Percentiles rank a stretch among this genome's conserved stretches.
phyloP scores from a whole-genome alignment of 2,113 vertebrate species.

The Eleginops maclovinus region DNA sequence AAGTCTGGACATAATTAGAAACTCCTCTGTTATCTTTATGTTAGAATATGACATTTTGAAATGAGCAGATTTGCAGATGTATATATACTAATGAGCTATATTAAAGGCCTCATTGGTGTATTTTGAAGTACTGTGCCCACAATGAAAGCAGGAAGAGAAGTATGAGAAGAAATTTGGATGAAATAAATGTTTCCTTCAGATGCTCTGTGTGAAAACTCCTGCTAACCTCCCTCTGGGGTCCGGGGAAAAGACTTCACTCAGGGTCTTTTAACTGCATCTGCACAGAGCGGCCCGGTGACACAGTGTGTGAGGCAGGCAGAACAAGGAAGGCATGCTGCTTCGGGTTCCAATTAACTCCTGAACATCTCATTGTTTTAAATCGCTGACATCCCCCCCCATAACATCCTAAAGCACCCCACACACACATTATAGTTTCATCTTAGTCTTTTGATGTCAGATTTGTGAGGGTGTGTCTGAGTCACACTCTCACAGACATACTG shows the following conservation, averaged over 20 bases:
- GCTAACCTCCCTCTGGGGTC: constrained; percentile 36
- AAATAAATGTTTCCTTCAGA: constrained; percentile 15
- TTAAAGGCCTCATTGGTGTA: constrained; percentile 1
- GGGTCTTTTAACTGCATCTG: constrained; percentile 53
- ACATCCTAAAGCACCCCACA: constrained; percentile 6
- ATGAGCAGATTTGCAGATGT: background rate
- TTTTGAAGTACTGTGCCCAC: background rate
- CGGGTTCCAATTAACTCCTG: constrained; percentile 61
- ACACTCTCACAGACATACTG: background rate
- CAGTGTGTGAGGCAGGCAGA: constrained; percentile 37
- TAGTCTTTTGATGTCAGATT: background rate
- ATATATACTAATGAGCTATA: background rate
- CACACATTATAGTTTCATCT: constrained; percentile 20
- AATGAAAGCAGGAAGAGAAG: background rate
- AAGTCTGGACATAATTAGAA: too few species aligned
- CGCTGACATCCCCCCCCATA: constrained; percentile 31
- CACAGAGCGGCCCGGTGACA: constrained; percentile 31
- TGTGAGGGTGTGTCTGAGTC: background rate
- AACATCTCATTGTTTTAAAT: constrained; percentile 50
- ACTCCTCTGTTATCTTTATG: too few species aligned
- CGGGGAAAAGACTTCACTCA: constrained; percentile 3
- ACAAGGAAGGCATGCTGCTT: constrained; percentile 51
- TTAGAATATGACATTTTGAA: background rate
- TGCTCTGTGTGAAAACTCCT: constrained; percentile 17
- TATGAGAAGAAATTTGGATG: constrained; percentile 5